phyloP scores from a whole-genome alignment of 2,113 vertebrate species.

The Tautogolabrus adspersus region DNA sequence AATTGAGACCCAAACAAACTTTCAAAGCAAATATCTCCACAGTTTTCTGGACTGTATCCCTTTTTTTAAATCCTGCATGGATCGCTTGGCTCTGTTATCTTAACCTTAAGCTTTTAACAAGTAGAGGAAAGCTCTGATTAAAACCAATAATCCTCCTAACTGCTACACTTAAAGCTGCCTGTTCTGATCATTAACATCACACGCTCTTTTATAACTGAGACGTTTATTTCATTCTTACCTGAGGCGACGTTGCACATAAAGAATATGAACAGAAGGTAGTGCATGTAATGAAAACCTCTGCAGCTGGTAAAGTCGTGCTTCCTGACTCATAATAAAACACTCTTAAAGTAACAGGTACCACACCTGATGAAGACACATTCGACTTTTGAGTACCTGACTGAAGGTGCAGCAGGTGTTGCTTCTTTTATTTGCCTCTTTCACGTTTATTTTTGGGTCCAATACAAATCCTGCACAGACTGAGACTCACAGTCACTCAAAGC shows the following conservation, averaged over 20 bases:
- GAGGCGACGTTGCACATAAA: neutral
- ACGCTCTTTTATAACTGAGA: conserved; percentile 15
- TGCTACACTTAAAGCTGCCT: conserved; percentile 4
- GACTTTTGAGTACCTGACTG: neutral
- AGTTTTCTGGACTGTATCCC: neutral
- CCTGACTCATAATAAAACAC: conserved; percentile 7
- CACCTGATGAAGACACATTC: neutral
- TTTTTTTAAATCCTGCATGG: neutral
- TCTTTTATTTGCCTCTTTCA: conserved; percentile 25
- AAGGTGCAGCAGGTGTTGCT: conserved; percentile 43
- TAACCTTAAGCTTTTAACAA: conserved; percentile 13
- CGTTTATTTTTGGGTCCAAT: neutral
- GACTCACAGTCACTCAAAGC: conserved; percentile 12
- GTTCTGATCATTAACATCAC: conserved; percentile 11
- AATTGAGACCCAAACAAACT: neutral
- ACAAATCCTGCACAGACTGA: conserved; percentile 10
- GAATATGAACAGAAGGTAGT: conserved; percentile 19
- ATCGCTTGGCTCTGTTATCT: neutral
- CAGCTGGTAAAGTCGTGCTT: conserved; percentile 9
- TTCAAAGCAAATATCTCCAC: neutral
- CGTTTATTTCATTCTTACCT: conserved; percentile 36
- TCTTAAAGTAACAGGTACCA: conserved; percentile 13
- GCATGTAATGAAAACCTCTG: conserved; percentile 16
- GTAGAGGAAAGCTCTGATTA: conserved; percentile 27
- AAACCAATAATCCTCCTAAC: conserved; percentile 7